Evolutionary conservation across 2,888 invertebrate species (phyloP), one percentile per base, ranked within the genome.

Genomic region (Rhingia campestris): DNA sequence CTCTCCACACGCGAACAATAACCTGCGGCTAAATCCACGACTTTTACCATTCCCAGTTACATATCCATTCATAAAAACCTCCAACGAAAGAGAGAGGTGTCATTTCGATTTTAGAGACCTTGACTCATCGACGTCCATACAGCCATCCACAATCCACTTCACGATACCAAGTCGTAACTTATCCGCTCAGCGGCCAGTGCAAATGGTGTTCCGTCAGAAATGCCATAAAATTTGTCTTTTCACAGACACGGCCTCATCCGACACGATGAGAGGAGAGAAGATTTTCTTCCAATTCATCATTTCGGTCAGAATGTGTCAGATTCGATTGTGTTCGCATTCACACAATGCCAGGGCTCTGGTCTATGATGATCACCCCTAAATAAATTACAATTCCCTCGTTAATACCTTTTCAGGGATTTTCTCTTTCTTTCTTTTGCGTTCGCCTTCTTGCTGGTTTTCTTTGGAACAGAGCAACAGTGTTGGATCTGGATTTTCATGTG

Each of bases 301-400:
- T 22, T 64, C 47, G 51, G 37, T 56, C 61, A 58, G 43, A 32
- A 77, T 53, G 10, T 41, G n/a, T 37, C 43, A 61, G 12, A 30
- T 69, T 45, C 41, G 56, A 33, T 64, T 30, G 51, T 22, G 12
- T n/a, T 47, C 12, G 2, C 39, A 12, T 49, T 14, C 61, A 61
- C 35, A 75, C 67, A 51, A 75, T 54, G 14, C n/a, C 41, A 47
- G 61, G 33, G 43, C 47, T 9, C 30, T 9, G 9, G 22, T 66
- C 64, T 77, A 66, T 63, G 84, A 84, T 84, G 84, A 84, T 84
- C 84, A 70, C 70, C 80, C 84, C 64, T 64, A 84, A 84, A 80
- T 64, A 79, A 84, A 80, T 79, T 74, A 84, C 54, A 66, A 75
- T 74, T 70, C 80, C 22, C 33, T 45, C 80, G 43, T 80, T 84